Evolutionary conservation across 2,888 invertebrate species (phyloP), one percentile per base, ranked within the genome.

Genomic region (Bimastos eiseni): DNA sequence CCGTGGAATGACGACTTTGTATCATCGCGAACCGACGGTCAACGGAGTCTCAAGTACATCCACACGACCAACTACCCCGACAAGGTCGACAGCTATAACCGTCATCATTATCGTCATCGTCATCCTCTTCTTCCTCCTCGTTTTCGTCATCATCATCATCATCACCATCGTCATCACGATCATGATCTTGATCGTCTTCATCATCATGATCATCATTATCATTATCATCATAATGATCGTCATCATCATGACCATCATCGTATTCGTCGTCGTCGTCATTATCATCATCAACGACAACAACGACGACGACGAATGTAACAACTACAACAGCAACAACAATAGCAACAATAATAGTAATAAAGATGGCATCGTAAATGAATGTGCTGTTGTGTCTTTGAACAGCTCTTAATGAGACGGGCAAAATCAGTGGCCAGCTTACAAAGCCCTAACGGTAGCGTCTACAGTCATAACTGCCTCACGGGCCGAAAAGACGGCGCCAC

Each of bases 141-240:
- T 89, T 34, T 11, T 55, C 34, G 55, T n/a, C 55, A 89, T 89
- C 55, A 49, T 89, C 34, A 89, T 89, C 89, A 55, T 89, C 89
- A 19, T 55, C 89, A 34, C 55, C 44, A n/a, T 89, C 89, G 36
- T 34, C 89, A n/a, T 44, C 34, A 55, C 4, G 55, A 55, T 89
- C 55, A 89, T 36, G 13, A n/a, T 89, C 24, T 55, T 89, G 13
- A n/a, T 89, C 55, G 19, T 55, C 44, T 17, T 30, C 24, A 55
- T 38, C 55, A 17, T 38, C 44, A 30, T 38, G 19, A 55, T 44
- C 34, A 41, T n/a, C 49, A 41, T 33, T 17, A 24, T 33, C n/a
- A 49, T 15, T 17, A 30, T 33, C 30, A 49, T 19, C 24, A 33
- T 33, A 13, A 41, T 49, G 21, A 15, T 21, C 49, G 6, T 49